A percentile compares a stretch with the other conserved stretches of the same genome.
Evolutionary conservation across 2,113 vertebrate species (phyloP).

Genomic region (Ptilorrhoa leucosticta): DNA sequence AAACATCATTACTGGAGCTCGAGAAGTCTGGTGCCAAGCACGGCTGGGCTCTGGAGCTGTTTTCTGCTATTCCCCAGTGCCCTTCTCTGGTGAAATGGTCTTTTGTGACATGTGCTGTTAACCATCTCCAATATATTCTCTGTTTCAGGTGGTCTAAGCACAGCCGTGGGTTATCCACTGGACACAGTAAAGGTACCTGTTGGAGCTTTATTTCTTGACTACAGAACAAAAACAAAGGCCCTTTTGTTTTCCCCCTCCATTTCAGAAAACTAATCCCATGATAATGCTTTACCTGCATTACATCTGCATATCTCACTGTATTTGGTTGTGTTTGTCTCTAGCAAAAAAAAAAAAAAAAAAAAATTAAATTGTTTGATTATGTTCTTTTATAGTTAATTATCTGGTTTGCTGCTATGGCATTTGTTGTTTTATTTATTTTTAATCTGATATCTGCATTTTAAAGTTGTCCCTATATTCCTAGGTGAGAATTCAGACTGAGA

Average conservation of each 20-base stretch:
- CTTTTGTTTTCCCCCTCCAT: not conserved
- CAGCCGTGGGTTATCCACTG: slow-evolving; percentile 83
- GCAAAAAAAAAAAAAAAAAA: not conserved
- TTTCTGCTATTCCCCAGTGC: not conserved
- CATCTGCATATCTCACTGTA: not conserved
- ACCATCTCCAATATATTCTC: not conserved
- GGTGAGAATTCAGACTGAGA: slow-evolving; percentile 85
- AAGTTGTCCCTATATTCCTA: not conserved
- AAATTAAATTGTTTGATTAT: not conserved
- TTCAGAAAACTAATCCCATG: not conserved
- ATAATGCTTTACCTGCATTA: not conserved
- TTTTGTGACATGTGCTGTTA: not conserved
- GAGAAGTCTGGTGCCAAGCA: not conserved
- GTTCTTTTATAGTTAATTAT: not conserved
- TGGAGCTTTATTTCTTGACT: not conserved
- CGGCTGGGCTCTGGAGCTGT: not conserved
- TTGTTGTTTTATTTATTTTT: not conserved
- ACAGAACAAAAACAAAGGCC: not conserved
- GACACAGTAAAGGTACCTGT: slow-evolving; percentile 84
- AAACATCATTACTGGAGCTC: rapidly evolving
- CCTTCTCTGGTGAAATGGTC: not conserved
- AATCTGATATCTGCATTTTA: not conserved
- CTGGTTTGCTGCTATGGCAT: not conserved
- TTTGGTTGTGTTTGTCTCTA: not conserved
- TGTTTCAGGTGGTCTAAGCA: slow-evolving; percentile 80